Evolutionary conservation across 2,888 invertebrate genomes (phyloP).

Genomic region (Empis livida): DNA sequence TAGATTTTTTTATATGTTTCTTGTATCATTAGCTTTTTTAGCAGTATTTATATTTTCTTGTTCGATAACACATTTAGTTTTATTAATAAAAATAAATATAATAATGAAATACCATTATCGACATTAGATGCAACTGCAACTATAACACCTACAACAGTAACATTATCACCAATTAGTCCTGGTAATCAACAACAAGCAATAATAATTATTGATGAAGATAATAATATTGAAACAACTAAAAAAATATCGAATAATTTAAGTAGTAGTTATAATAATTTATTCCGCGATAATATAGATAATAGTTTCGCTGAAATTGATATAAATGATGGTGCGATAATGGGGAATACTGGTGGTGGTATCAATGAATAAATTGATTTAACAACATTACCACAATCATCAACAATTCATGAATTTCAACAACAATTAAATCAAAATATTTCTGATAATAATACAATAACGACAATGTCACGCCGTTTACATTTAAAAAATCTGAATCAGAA

Average conservation of each 20-base stretch:
- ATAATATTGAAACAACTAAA: slow-evolving; percentile 29
- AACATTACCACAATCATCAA: not conserved
- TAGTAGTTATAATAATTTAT: slow-evolving; percentile 35
- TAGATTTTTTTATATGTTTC: slow-evolving; percentile 98
- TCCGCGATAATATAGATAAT: slow-evolving; percentile 28
- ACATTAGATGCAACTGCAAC: slow-evolving; percentile 19
- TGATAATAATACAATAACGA: not conserved
- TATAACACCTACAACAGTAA: slow-evolving; percentile 8
- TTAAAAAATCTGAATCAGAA: slow-evolving; percentile 27
- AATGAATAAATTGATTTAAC: not conserved
- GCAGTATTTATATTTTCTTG: slow-evolving; percentile 97
- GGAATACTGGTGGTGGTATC: slow-evolving; percentile 4
- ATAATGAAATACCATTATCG: slow-evolving; percentile 49
- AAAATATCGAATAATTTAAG: slow-evolving; percentile 28
- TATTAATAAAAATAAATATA: slow-evolving; percentile 50
- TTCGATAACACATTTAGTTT: slow-evolving; percentile 88
- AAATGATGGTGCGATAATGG: too few species aligned
- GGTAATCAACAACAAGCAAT: slow-evolving; percentile 1
- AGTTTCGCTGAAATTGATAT: slow-evolving; percentile 8
- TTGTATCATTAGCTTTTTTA: slow-evolving; percentile 90
- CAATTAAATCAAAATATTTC: not conserved
- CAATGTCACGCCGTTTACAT: not conserved
- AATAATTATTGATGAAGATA: slow-evolving; percentile 24
- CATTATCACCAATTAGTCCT: not conserved
- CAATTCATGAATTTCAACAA: not conserved